Evolutionary conservation across 2,888 invertebrate species (phyloP).

Genomic region (Lissonota sp.): DNA sequence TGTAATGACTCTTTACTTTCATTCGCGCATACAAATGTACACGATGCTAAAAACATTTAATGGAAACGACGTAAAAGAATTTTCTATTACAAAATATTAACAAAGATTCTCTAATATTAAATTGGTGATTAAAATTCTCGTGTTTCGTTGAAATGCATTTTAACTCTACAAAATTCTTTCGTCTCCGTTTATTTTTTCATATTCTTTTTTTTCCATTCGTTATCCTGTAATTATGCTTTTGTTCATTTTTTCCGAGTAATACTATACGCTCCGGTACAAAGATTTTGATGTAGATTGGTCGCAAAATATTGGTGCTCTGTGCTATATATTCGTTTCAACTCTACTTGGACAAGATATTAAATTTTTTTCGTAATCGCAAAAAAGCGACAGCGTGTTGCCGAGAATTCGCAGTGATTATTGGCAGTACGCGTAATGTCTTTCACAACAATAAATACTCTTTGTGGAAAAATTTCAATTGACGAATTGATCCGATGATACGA

Average conservation of each 20-base stretch:
- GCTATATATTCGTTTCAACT: constrained; percentile 22
- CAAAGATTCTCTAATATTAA: constrained; percentile 8
- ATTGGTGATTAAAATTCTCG: constrained; percentile 40
- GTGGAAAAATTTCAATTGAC: background rate
- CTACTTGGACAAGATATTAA: too few relatives aligned
- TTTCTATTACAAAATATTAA: constrained; percentile 8
- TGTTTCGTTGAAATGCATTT: constrained; percentile 36
- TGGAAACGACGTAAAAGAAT: background rate
- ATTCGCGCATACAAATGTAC: too few relatives aligned
- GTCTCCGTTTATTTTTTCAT: constrained; percentile 3
- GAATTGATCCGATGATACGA: background rate
- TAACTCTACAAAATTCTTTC: background rate
- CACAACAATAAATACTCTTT: background rate
- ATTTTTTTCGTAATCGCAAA: background rate
- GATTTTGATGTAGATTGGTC: constrained; percentile 49
- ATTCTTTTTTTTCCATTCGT: background rate
- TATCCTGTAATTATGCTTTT: background rate
- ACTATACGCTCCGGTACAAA: constrained; percentile 36
- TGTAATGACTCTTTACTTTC: too few relatives aligned
- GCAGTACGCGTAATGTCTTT: background rate
- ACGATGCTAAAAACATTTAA: background rate
- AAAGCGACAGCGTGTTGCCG: background rate
- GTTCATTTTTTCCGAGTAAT: constrained; percentile 31
- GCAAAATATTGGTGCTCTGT: constrained; percentile 55
- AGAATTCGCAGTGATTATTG: background rate